Percentiles rank a stretch among this genome's conserved stretches.
Conservation (phyloP, 2,113 vertebrate genomes). For the Onychorhynchus coronatus region DNA sequence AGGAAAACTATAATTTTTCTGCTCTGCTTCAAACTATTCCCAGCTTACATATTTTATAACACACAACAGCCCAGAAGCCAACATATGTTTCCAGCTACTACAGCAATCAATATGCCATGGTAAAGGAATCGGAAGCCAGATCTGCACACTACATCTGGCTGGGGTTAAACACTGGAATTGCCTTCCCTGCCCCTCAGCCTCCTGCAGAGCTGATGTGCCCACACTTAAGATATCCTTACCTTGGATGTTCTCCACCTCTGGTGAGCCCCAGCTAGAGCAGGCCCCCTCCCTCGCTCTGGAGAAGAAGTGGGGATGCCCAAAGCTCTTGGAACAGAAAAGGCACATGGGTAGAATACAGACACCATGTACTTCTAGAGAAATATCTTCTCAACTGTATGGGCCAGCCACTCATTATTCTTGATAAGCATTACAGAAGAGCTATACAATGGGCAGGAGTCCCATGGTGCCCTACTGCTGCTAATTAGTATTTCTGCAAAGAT, state of each 20-base stretch:
- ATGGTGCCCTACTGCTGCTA: background rate
- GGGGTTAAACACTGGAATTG: background rate
- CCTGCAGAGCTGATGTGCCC: background rate
- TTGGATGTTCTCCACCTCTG: background rate
- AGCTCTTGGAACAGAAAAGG: background rate
- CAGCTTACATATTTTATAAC: background rate
- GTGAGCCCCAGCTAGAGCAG: background rate
- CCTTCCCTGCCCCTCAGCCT: background rate
- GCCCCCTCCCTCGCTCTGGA: background rate
- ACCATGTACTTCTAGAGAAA: background rate
- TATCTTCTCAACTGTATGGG: background rate
- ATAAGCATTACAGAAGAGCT: background rate
- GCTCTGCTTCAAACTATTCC: background rate
- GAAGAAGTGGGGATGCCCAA: background rate
- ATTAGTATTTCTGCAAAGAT: constrained; percentile 38
- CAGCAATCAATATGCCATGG: fast-evolving
- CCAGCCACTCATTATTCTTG: background rate
- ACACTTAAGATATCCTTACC: background rate
- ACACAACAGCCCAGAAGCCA: background rate
- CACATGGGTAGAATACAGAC: background rate
- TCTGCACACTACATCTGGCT: fast-evolving
- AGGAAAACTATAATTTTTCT: background rate
- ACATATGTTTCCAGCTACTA: background rate
- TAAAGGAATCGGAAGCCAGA: background rate
- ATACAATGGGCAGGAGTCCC: background rate